Conservation (phyloP, 2,888 invertebrate species). For the Monoplex corrugatus region DNA sequence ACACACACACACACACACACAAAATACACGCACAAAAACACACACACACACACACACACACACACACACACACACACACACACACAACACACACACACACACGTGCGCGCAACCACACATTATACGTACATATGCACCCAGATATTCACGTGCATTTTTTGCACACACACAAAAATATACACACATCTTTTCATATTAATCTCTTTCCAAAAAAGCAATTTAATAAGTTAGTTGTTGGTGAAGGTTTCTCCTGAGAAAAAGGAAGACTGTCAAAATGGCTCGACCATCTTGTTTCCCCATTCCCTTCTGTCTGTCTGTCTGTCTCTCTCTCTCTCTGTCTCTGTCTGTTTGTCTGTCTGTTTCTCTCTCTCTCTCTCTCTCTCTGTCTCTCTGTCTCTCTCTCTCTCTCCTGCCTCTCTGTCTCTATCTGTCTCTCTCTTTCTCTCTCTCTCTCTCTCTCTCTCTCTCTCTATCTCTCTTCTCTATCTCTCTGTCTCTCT, state of each 20-base stretch:
- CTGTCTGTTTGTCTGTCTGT: not conserved
- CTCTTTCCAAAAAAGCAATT: too few species aligned
- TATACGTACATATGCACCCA: too few species aligned
- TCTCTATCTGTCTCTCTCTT: not conserved
- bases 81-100: not conserved
- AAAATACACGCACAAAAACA: not conserved
- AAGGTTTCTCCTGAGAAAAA: too few species aligned
- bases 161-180: too few species aligned
- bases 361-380: not conserved
- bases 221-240: too few species aligned
- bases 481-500: not conserved
- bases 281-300: too few species aligned
- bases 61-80: too few species aligned
- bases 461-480: not conserved
- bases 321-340: not conserved
- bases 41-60: not conserved
- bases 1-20: conserved; percentile 13
- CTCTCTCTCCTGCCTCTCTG: not conserved
- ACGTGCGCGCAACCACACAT: too few species aligned
- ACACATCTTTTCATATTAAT: too few species aligned
- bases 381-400: not conserved
- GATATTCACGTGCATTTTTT: too few species aligned
- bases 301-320: not conserved
- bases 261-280: too few species aligned
- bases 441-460: not conserved